These are phyloP conservation scores for Dexiosoma caninum DNA, from an alignment of 2,888 invertebrate genomes.

Conservation along the genomic window DNA sequence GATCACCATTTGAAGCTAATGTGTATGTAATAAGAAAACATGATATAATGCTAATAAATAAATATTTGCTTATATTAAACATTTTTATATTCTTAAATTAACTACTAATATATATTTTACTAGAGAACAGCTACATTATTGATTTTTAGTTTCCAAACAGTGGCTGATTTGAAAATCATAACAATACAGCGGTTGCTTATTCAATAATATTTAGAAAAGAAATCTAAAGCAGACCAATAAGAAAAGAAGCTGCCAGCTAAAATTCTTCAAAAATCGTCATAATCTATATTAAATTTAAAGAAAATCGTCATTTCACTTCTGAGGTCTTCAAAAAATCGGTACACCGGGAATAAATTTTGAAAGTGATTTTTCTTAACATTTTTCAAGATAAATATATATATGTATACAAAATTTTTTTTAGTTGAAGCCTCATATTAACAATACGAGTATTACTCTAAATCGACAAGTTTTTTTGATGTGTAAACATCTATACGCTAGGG, in stretches of 20 bases:
- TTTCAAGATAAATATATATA: too few species aligned
- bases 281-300: too few species aligned
- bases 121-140: constrained; percentile 7
- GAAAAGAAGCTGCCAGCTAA: constrained; percentile 7
- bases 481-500: too few species aligned
- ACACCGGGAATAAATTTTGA: too few species aligned
- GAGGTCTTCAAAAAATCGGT: too few species aligned
- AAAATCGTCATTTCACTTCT: too few species aligned
- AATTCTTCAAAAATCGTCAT: too few species aligned
- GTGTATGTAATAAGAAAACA: constrained; percentile 52
- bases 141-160: constrained; percentile 22
- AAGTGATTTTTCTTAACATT: too few species aligned
- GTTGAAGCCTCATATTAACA: too few species aligned
- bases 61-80: constrained; percentile 30
- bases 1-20: constrained; percentile 78
- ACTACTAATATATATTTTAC: constrained; percentile 18
- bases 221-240: not conserved
- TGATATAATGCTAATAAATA: constrained; percentile 51
- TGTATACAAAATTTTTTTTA: too few species aligned
- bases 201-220: constrained; percentile 30
- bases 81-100: constrained; percentile 35
- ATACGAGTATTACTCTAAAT: too few species aligned
- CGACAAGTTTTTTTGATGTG: too few species aligned
- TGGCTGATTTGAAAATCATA: not conserved
- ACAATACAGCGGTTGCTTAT: not conserved